Evolutionary conservation across 2,113 vertebrate species (phyloP), one percentile per base, ranked within the genome.

Genomic region (Bubo bubo): DNA sequence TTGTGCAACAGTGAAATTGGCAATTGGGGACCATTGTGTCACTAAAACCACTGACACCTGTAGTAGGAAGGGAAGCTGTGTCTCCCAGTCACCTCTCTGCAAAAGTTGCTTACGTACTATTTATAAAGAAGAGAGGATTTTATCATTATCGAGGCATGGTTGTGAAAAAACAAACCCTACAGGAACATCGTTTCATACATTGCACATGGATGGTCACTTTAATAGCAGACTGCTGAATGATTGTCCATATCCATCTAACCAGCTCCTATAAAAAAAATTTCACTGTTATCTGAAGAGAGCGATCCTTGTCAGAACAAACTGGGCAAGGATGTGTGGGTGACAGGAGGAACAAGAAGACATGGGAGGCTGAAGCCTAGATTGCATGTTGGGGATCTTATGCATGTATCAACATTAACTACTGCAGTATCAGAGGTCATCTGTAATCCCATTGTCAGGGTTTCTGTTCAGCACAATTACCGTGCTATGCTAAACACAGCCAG

Each of bases 351-450:
- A 84, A 79, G 56, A 43, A 68, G 27, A 66, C 90, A 68, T 3
- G 45, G 45, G 22, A 83, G 27, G 2, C 53, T 88, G 70, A 88
- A 64, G 27, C 60, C 60, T 66, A 63, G n/a, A 39, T 37, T 80
- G 53, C 23, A 12, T 86, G 45, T 22, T 81, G 68, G 35, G 49
- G 56, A 80, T 58, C 50, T 91, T 77, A 71, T 59, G 28, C 79
- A 88, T 70, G 81, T 89, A 86, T 95, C 64, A 95, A 71, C 87
- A 66, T 39, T 83, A 88, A 88, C 94, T 96, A 76, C 71, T 73
- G 37, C 60, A 75, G 34, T 56, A 24, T 9, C 83, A 67, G 91
- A 84, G 92, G 85, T 97, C 90, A 73, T 77, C 84, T 52, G 27
- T 63, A 95, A 95, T 91, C 63, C 72, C 62, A 39, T 43, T 49